Conservation (phyloP, 2,888 invertebrate species). For the Phaonia tiefii region DNA sequence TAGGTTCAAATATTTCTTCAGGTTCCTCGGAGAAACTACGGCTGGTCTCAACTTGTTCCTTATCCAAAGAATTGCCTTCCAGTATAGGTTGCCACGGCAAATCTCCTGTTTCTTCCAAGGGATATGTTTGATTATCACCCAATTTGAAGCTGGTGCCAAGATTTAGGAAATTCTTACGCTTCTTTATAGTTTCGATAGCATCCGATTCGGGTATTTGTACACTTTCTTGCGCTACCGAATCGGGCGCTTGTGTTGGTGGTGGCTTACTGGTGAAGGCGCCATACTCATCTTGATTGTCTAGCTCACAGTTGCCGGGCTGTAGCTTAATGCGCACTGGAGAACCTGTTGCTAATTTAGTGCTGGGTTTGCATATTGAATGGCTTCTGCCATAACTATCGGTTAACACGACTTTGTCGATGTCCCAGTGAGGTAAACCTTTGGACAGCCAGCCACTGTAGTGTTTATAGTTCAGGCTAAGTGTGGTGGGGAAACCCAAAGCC, state of each 20-base stretch:
- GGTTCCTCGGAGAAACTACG: constrained; percentile 74
- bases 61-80: constrained; percentile 81
- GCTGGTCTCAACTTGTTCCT: constrained; percentile 76
- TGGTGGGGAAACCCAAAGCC: constrained; percentile 87
- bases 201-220: constrained; percentile 68
- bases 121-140: constrained; percentile 75
- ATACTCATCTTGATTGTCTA: constrained; percentile 81
- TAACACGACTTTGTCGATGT: constrained; percentile 90
- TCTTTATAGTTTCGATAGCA: constrained; percentile 78
- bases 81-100: constrained; percentile 82
- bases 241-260: constrained; percentile 69
- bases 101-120: constrained; percentile 75
- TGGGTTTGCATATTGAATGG: constrained; percentile 90
- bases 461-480: constrained; percentile 89
- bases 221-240: constrained; percentile 74
- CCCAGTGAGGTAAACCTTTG: constrained; percentile 89
- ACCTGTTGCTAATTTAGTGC: constrained; percentile 87
- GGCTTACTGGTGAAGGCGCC: constrained; percentile 73
- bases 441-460: constrained; percentile 95
- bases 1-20: constrained; percentile 83
- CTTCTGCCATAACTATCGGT: constrained; percentile 93
- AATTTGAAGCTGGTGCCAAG: constrained; percentile 79
- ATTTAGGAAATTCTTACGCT: constrained; percentile 79
- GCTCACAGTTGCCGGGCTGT: constrained; percentile 89
- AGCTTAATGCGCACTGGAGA: constrained; percentile 87